These are phyloP conservation scores for Taeniopygia guttata DNA, from an alignment of 2,797 vertebrate species.

Conservation along the genomic window DNA sequence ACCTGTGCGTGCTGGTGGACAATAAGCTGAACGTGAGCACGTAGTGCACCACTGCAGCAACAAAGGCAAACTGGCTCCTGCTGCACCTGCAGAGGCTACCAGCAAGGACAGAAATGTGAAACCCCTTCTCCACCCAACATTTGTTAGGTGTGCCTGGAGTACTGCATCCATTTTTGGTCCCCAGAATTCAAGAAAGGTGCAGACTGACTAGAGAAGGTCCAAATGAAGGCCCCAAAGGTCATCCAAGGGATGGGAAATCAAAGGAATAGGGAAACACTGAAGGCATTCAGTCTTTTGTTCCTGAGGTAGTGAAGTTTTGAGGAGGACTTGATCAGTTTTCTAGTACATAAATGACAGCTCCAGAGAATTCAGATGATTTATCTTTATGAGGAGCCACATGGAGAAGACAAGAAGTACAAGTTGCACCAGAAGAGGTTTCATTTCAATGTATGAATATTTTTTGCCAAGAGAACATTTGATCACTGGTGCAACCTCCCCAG, in stretches of 20 bases:
- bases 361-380: background rate
- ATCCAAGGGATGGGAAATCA: background rate
- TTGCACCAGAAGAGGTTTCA: background rate
- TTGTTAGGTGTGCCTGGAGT: background rate
- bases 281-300: background rate
- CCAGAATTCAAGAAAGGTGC: background rate
- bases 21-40: rapidly evolving
- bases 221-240: background rate
- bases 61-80: background rate
- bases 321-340: background rate
- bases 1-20: background rate
- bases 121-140: rapidly evolving
- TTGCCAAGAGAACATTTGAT: background rate
- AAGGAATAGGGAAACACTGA: background rate
- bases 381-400: background rate
- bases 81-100: background rate
- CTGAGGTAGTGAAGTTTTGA: background rate
- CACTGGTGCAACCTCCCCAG: background rate
- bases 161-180: background rate
- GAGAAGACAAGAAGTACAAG: background rate
- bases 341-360: background rate
- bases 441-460: background rate
- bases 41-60: background rate
- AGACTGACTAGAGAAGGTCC: background rate
- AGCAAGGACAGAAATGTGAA: background rate